Base-by-base conservation (phyloP, 2,888 invertebrate species). In the Drosophila fulvimacula region DNA sequence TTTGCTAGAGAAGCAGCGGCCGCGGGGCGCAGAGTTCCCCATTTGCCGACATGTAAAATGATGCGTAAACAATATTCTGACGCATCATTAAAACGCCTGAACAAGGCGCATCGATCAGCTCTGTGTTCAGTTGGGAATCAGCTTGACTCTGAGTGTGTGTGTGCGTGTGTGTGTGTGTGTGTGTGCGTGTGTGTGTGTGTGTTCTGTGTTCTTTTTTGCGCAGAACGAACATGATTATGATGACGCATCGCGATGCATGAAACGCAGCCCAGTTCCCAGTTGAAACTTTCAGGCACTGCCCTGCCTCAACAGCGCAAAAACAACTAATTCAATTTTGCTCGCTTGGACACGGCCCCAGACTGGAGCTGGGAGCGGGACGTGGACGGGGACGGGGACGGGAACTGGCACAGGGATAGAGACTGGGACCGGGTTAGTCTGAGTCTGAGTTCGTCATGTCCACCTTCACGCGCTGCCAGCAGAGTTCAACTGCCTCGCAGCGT, bases 31-130 rank as follows among this genome's bases (percentile, higher is more conserved):
- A 17, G 32, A 27, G 36, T 39, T 49, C 24, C 73, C 58, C 83
- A 78, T 84, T 80, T 69, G 83, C 77, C 76, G 83, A 77, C 85
- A 86, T 88, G 85, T 88, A 85, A 88, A 85, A 85, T 87, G 85
- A 88, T 88, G 87, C 88, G 85, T 88, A 85, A 85, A 85, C 88
- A 83, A 85, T 85, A 86, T 85, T 85, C 88, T 88, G 88, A 88
- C 86, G 88, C 85, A 88, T 86, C 88, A 86, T 86, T 88, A 88
- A 86, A 88, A 76, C 88, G 85, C 86, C 82, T 73, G 81, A 75
- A 81, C 82, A 67, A 75, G 79, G 72, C 76, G 63, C 61, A 71
- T 75, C 75, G 76, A 72, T 61, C 74, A 75, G 72, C 60, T 73
- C 53, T 75, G 57, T 57, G 72, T 75, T 70, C 81, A 70, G 74